phyloP scores from a whole-genome alignment of 2,113 vertebrate species.

The Calidris pygmaea region DNA sequence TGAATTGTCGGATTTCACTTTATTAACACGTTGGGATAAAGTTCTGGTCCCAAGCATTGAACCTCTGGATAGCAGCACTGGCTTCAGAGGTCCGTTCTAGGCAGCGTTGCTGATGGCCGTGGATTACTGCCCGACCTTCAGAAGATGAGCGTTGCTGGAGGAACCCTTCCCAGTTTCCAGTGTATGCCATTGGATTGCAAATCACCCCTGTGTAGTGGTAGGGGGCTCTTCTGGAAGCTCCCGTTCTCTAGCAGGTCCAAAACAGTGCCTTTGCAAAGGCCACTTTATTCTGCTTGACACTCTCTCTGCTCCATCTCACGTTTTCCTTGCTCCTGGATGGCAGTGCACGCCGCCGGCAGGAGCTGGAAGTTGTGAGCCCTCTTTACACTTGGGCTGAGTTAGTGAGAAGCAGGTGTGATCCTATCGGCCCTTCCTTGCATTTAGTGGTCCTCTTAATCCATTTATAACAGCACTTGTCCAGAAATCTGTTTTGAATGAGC shows the following conservation, averaged over 20 bases:
- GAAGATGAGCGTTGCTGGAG: background rate
- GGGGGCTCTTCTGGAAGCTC: background rate
- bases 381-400: slow-evolving; percentile 35
- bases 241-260: background rate
- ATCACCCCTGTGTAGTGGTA: background rate
- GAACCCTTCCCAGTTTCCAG: background rate
- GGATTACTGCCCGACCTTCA: background rate
- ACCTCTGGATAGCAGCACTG: background rate
- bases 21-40: background rate
- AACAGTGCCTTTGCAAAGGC: background rate
- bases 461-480: slow-evolving; percentile 77
- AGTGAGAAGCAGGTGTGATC: slow-evolving; percentile 73
- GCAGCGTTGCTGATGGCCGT: background rate
- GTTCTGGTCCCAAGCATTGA: background rate
- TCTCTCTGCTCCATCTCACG: rapidly evolving
- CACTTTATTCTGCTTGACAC: background rate
- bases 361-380: slow-evolving; percentile 31
- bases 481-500: slow-evolving; percentile 78
- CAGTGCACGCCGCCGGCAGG: rapidly evolving
- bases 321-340: slow-evolving; percentile 13
- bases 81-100: background rate
- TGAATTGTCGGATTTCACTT: background rate
- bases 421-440: slow-evolving; percentile 28
- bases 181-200: background rate
- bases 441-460: slow-evolving; percentile 72